Evolutionary conservation across 2,113 vertebrate species (phyloP).

Genomic region (Gallinago media): DNA sequence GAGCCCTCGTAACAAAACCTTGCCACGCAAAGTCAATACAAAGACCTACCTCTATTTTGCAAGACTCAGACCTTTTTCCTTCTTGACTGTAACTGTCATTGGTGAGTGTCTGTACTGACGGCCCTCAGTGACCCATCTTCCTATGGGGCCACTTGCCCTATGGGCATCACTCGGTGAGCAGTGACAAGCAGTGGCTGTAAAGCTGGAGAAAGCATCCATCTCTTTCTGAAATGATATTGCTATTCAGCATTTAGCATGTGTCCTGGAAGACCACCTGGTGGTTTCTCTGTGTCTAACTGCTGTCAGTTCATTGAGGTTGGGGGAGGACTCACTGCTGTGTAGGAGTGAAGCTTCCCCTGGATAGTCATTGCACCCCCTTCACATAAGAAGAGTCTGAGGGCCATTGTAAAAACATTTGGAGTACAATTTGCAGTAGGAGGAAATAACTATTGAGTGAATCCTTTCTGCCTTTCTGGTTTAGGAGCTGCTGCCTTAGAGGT

Average conservation of each 20-base stretch:
- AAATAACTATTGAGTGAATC: neutral
- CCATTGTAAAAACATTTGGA: neutral
- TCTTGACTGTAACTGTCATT: neutral
- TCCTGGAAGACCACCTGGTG: neutral
- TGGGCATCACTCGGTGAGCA: neutral
- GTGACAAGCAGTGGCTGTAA: neutral
- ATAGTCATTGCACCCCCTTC: accelerated
- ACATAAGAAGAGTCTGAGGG: neutral
- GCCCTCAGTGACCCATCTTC: neutral
- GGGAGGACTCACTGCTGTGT: neutral
- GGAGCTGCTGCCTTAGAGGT: neutral
- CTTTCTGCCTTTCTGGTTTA: neutral
- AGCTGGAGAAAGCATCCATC: neutral
- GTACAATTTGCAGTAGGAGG: neutral
- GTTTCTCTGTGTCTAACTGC: neutral
- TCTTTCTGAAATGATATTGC: neutral
- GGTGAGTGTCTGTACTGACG: neutral
- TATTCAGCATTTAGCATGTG: neutral
- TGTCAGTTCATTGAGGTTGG: neutral
- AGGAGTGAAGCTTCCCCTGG: neutral
- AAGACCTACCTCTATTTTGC: neutral
- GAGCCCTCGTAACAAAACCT: neutral
- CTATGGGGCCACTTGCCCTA: accelerated
- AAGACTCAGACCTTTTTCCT: neutral
- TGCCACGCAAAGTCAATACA: neutral